phyloP scores from a whole-genome alignment of 2,888 invertebrate genomes.

The Apamea sordens region DNA sequence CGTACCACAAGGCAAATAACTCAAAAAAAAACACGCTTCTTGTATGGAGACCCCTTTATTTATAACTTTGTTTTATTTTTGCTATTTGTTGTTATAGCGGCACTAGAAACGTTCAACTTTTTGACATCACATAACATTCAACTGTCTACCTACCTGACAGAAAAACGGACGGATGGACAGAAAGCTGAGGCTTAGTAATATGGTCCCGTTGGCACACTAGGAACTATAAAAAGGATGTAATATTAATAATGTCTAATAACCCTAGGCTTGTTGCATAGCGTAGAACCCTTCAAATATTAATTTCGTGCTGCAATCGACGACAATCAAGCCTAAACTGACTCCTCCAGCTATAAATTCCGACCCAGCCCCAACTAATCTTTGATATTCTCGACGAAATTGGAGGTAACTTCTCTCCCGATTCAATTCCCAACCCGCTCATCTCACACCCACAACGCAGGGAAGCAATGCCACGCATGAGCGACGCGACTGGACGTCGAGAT shows the following conservation, averaged over 20 bases:
- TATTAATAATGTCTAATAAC: not conserved
- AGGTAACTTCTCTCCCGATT: constrained; percentile 44
- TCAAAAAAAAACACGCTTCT: too few species aligned
- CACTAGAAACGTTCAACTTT: too few species aligned
- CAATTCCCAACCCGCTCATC: constrained; percentile 55
- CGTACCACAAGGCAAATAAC: too few species aligned
- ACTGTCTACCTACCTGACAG: too few species aligned
- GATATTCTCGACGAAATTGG: constrained; percentile 43
- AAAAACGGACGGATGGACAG: too few species aligned
- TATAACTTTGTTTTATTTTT: too few species aligned
- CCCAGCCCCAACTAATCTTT: constrained; percentile 32
- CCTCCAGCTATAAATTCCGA: constrained; percentile 35
- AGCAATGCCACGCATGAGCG: constrained; percentile 75
- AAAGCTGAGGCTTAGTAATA: not conserved
- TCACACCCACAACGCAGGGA: constrained; percentile 57
- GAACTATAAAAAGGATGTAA: not conserved
- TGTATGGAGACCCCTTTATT: too few species aligned
- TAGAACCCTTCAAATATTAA: not conserved
- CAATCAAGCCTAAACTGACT: constrained; percentile 29
- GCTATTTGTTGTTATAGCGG: too few species aligned
- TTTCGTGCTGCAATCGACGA: not conserved
- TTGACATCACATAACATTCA: too few species aligned
- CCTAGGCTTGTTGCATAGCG: not conserved
- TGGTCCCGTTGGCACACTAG: not conserved
- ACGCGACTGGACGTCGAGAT: constrained; percentile 73